Base-by-base conservation (phyloP, 2,888 invertebrate genomes). In the Malthinus flaveolus region DNA sequence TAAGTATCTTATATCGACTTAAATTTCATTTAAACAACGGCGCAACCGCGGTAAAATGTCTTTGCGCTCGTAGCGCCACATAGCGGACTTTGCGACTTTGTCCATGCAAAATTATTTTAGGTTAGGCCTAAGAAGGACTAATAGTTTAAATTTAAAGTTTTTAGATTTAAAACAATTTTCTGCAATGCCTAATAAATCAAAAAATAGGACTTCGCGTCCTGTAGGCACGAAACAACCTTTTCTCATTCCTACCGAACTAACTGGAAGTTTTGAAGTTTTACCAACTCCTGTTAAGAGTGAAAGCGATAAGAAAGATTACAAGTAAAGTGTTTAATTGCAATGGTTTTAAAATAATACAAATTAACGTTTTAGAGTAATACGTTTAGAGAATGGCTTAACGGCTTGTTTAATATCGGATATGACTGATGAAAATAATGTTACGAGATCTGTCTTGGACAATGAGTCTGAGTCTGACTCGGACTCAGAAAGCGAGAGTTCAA, bases 251-350 rank as follows among this genome's bases (percentile, higher is more conserved):
- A 10, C 12, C 1, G 11, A 31, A 32, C 13, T 13, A 2, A 23
- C 8, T 7, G 32, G 37, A 6, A 65, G 64, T 52, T 71, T 73
- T 58, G 68, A 74, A 64, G 68, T 73, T 10, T 62, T 79, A 39
- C 65, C 69, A 31, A 78, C 80, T 63, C 91, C 92, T 7, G 82
- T 84, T 32, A 90, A 91, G 78, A 90, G 91, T 47, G 83, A 83
- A 54, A 87, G 86, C 65, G 93, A 93, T 78, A 88, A 88, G 73
- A 93, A 92, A 73, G 79, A 86, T 56, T 92, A 92, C 74, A 89
- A 85, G 90, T 90, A 68, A 66, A 15, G 48, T 51, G 46, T 4
- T 23, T 10, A 46, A 33, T 42, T 23, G 5, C 7, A 39, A 8
- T 11, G 9, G 12, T 10, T 10, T 9, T 15, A 4, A 12, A 42